Percentiles rank a stretch among this genome's conserved stretches.
phyloP scores from a whole-genome alignment of 2,113 vertebrate genomes.

The Hyperoodon ampullatus region DNA sequence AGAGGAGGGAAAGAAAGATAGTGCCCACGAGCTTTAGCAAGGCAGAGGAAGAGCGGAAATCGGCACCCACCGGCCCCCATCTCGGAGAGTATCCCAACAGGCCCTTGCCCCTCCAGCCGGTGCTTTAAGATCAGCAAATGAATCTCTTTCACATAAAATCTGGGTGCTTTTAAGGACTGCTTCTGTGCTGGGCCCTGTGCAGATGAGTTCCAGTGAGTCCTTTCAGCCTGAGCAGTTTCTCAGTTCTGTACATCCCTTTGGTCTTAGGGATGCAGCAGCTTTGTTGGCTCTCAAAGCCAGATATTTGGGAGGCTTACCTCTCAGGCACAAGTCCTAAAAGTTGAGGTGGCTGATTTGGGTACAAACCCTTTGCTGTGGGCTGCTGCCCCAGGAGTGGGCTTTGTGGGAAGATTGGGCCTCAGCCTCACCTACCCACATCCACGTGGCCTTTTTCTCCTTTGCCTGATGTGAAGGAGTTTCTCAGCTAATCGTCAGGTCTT shows the following conservation, averaged over 20 bases:
- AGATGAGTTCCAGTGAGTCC: background rate
- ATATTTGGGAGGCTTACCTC: background rate
- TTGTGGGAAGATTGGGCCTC: background rate
- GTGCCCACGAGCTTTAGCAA: background rate
- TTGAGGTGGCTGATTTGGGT: too few species aligned
- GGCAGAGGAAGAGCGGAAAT: too few species aligned
- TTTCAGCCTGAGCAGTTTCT: background rate
- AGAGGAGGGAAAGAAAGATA: background rate
- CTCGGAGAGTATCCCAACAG: background rate
- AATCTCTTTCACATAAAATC: background rate
- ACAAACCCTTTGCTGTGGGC: background rate
- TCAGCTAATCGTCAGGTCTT: background rate
- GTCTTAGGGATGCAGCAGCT: background rate
- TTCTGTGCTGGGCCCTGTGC: background rate
- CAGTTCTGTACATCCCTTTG: background rate
- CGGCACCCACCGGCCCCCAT: background rate
- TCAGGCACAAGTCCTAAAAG: background rate
- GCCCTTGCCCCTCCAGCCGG: accelerated
- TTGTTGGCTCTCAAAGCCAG: background rate
- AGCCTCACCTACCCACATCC: too few species aligned
- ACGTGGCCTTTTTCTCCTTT: background rate
- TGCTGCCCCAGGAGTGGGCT: background rate
- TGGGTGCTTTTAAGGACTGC: background rate
- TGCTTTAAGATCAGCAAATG: background rate
- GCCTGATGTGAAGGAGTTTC: background rate